These are phyloP conservation scores for Metridium senile DNA, from an alignment of 92 coral and sea anemone genomes.

Conservation along the genomic window DNA sequence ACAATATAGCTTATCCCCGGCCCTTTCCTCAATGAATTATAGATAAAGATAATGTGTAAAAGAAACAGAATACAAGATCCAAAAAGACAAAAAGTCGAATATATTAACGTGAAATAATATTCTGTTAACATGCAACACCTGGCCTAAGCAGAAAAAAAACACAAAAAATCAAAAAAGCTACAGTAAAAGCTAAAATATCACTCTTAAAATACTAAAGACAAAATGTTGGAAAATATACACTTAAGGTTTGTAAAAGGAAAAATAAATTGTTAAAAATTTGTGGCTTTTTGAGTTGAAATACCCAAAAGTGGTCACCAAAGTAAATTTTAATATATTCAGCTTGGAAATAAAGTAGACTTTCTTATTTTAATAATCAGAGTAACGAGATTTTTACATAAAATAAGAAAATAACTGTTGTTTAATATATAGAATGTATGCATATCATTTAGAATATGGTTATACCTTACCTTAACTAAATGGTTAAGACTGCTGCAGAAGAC, in stretches of 20 bases:
- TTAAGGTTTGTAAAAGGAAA: too few species aligned
- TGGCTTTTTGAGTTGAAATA: neutral
- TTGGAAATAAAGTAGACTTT: neutral
- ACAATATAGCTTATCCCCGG: too few species aligned
- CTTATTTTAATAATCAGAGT: neutral
- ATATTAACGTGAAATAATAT: neutral
- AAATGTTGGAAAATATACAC: too few species aligned
- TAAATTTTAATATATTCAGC: neutral
- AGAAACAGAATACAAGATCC: neutral
- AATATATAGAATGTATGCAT: neutral
- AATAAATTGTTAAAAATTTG: too few species aligned
- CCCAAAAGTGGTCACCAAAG: neutral
- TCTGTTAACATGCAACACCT: neutral
- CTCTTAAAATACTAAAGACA: too few species aligned
- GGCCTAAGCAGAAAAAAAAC: neutral
- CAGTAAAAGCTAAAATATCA: too few species aligned
- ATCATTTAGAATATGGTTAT: neutral
- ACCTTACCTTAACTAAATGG: too few species aligned
- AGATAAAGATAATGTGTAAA: neutral
- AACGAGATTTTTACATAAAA: neutral
- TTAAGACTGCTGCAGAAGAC: neutral
- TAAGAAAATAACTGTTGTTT: neutral
- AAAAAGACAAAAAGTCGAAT: neutral
- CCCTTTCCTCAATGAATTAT: too few species aligned
- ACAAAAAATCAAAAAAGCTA: neutral